Conservation (phyloP, 1,140 invertebrate species). For the Ditylenchus dipsaci region DNA sequence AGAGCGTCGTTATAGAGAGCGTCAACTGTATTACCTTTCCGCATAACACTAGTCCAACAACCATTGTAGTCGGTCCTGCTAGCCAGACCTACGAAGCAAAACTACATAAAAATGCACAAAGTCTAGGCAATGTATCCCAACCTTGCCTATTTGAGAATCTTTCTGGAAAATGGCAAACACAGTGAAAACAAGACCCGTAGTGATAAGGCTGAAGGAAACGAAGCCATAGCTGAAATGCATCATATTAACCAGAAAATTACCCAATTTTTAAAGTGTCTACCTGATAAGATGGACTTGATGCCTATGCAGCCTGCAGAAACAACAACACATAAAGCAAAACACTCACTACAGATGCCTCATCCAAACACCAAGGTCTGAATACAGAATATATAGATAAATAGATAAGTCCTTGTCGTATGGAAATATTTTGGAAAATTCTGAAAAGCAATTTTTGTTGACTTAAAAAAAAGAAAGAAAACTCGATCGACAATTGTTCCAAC, state of each 20-base stretch:
- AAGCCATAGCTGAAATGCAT: slow-evolving; percentile 51
- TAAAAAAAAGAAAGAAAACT: no score
- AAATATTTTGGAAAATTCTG: no score
- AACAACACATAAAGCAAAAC: slow-evolving; percentile 21
- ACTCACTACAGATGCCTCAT: not conserved
- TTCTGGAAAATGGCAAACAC: slow-evolving; percentile 58
- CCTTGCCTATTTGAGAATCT: slow-evolving; percentile 43
- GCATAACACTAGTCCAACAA: slow-evolving; percentile 46
- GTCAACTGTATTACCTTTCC: slow-evolving; percentile 39
- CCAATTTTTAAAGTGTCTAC: slow-evolving; percentile 12
- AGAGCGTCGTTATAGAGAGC: no score
- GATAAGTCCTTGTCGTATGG: no score
- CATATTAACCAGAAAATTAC: no score
- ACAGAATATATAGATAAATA: no score
- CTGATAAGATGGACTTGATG: slow-evolving; percentile 52
- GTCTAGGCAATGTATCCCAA: no score
- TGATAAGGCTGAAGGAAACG: slow-evolving; percentile 51
- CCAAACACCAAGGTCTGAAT: not conserved
- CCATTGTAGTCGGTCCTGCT: slow-evolving; percentile 56
- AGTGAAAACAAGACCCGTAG: slow-evolving; percentile 55
- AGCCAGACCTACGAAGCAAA: no score
- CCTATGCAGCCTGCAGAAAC: slow-evolving; percentile 41
- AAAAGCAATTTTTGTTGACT: no score
- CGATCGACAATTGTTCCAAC: no score
- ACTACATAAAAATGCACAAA: no score